Evolutionary conservation across 2,888 invertebrate species (phyloP).

Genomic region (Yponomeuta plumbellus): DNA sequence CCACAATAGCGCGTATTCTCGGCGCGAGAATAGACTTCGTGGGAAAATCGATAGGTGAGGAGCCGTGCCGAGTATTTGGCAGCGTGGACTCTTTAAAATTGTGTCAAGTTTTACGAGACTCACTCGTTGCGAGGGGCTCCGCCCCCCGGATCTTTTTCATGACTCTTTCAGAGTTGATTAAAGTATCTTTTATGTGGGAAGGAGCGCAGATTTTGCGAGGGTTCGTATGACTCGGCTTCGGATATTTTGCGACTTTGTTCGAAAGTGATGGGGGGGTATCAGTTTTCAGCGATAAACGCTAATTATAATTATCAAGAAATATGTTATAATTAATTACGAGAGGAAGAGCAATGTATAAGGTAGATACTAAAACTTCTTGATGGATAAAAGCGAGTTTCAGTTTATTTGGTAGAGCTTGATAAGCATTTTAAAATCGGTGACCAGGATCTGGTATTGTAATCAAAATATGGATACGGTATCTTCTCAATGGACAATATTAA

Average conservation of each 20-base stretch:
- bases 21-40: slow-evolving; percentile 53
- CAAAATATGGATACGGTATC: too few relatives aligned
- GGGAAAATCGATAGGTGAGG: slow-evolving; percentile 52
- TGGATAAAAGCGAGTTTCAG: too few relatives aligned
- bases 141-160: slow-evolving; percentile 1
- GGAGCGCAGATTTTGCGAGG: neutral
- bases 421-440: too few relatives aligned
- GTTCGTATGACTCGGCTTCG: neutral
- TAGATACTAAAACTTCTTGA: too few relatives aligned
- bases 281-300: neutral
- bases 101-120: slow-evolving; percentile 21
- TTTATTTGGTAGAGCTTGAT: too few relatives aligned
- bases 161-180: slow-evolving; percentile 1
- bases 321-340: too few relatives aligned
- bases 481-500: too few relatives aligned
- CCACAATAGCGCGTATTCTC: slow-evolving; percentile 46
- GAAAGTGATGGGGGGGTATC: neutral
- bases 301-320: too few relatives aligned
- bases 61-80: slow-evolving; percentile 33
- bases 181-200: neutral
- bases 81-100: slow-evolving; percentile 18
- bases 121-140: neutral
- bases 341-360: too few relatives aligned
- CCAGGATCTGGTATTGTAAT: too few relatives aligned
- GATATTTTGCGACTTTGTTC: neutral